Evolutionary conservation across 2,113 vertebrate genomes (phyloP), one percentile per base, ranked within the genome.

Genomic region (Percopsis transmontana): DNA sequence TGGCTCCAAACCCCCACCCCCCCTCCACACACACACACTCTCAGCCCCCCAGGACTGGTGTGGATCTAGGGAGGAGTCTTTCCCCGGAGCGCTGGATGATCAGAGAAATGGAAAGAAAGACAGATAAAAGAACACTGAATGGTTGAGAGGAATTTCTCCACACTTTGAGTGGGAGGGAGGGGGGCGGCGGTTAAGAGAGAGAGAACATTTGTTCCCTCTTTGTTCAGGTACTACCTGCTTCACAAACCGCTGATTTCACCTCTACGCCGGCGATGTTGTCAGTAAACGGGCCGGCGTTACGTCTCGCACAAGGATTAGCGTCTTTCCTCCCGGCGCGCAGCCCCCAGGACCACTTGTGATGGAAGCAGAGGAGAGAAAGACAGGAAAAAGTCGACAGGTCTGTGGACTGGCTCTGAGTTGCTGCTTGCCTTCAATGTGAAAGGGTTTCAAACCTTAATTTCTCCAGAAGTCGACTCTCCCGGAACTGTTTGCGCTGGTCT

Each of bases 301-400:
- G 15, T 65, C 76, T 68, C 38, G 39, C 52, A 61, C 60, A 51
- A 57, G 44, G 73, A 77, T 74, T 58, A 67, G 68, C 79, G 61
- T 72, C 66, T 55, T 54, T 70, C 40, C 57, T 76, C 33, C 69
- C 66, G 61, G 58, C 59, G 68, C 60, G 62, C 76, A 75, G 58
- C 58, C 33, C 53, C 50, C 27, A 33, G 27, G 53, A 63, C 68
- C 82, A 65, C 76, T 81, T 72, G 67, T 82, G 71, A 88, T 82
- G 77, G 78, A 83, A 87, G 74, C 71, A 59, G 63, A 68, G 71
- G 74, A 85, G 44, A 77, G 74, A 68, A 73, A 66, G 64, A 6
- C 8, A 58, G 52, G 23, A 68, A 42, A 63, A 51, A 50, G 60
- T 70, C 57, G 76, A 79, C 51, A 59, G 53, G 27, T 57, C 68